A percentile compares a stretch with the other conserved stretches of the same genome.
phyloP scores from a whole-genome alignment of 2,797 vertebrate genomes.

The Antrozous pallidus region DNA sequence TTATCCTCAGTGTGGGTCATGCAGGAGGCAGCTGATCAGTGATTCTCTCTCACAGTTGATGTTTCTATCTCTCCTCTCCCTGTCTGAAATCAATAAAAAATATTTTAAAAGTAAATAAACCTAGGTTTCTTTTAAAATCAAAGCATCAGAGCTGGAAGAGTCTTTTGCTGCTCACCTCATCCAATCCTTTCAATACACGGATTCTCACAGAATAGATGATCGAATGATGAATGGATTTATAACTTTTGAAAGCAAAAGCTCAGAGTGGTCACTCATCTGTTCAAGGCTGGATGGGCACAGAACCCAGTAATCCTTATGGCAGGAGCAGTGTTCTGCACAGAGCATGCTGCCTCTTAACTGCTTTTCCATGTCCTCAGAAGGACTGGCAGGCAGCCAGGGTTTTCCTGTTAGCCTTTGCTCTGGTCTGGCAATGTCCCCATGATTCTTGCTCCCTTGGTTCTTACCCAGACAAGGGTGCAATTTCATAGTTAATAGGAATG shows the following conservation, averaged over 20 bases:
- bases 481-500: constrained; percentile 51
- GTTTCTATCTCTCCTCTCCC: too few relatives aligned
- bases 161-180: not conserved
- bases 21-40: too few relatives aligned
- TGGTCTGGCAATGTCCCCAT: not conserved
- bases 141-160: not conserved
- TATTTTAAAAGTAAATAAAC: not conserved
- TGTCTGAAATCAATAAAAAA: too few relatives aligned
- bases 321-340: fast-evolving
- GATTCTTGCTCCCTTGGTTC: not conserved
- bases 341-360: not conserved
- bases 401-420: not conserved
- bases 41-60: too few relatives aligned
- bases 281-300: not conserved
- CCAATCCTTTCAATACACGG: not conserved
- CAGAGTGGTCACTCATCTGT: not conserved
- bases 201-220: not conserved
- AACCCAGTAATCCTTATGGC: not conserved
- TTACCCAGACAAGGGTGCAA: constrained; percentile 46
- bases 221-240: not conserved
- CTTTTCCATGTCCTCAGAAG: not conserved
- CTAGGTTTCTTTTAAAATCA: not conserved
- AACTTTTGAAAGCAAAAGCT: not conserved
- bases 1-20: too few relatives aligned
- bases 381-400: not conserved